phyloP scores from a whole-genome alignment of 2,888 invertebrate species.

The Nomada flava region DNA sequence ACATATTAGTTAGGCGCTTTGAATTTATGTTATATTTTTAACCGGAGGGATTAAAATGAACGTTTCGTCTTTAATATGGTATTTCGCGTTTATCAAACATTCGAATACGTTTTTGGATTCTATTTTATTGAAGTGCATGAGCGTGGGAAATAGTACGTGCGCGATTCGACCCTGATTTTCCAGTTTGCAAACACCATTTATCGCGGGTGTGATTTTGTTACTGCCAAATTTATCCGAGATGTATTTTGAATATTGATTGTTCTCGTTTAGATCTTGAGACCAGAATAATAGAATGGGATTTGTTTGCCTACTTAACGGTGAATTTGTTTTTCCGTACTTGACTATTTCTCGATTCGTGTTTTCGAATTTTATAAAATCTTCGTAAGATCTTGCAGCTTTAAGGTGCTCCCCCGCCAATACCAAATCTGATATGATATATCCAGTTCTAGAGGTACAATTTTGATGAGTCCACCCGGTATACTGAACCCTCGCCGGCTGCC shows the following conservation, averaged over 20 bases:
- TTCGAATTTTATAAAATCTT: constrained; percentile 29
- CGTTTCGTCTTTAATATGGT: neutral
- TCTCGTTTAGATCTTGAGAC: constrained; percentile 30
- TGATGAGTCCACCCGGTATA: too few relatives aligned
- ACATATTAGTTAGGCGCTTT: too few relatives aligned
- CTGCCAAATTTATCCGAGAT: constrained; percentile 11
- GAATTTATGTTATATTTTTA: neutral
- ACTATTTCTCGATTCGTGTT: constrained; percentile 25
- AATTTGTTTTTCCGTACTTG: constrained; percentile 5
- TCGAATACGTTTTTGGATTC: constrained; percentile 15
- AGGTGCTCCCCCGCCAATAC: too few relatives aligned
- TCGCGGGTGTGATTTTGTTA: neutral
- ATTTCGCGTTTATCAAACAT: neutral
- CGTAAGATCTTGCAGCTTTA: neutral
- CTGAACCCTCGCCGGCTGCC: too few relatives aligned
- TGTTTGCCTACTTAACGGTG: constrained; percentile 1
- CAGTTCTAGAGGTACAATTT: too few relatives aligned
- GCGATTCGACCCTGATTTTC: neutral
- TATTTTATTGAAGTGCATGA: constrained; percentile 13
- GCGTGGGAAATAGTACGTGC: neutral
- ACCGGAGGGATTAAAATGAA: constrained; percentile 20
- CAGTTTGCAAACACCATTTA: constrained; percentile 13
- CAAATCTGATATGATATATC: too few relatives aligned
- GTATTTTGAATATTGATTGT: constrained; percentile 27
- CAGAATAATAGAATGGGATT: constrained; percentile 30